Percentiles rank a stretch among this genome's conserved stretches.
phyloP scores from a whole-genome alignment of 2,113 vertebrate species.

The Protomyctophum bolini region DNA sequence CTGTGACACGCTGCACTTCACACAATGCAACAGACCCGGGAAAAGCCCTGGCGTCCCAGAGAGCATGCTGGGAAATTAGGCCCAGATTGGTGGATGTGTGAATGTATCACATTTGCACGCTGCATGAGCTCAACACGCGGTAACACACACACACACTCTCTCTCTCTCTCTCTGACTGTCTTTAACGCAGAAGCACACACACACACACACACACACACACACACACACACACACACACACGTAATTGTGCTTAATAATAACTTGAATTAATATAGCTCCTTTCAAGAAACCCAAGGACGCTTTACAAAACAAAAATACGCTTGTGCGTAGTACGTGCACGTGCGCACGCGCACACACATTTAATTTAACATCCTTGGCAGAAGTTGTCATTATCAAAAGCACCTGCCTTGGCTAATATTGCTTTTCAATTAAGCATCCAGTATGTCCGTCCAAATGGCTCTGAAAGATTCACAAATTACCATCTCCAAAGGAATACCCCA shows the following conservation, averaged over 20 bases:
- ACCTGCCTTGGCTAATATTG: conserved; percentile 34
- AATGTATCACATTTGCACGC: conserved; percentile 43
- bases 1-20: no score
- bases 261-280: no score
- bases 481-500: conserved; percentile 49
- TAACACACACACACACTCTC: not conserved
- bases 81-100: conserved; percentile 32
- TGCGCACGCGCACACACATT: no score
- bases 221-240: no score
- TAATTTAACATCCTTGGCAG: not conserved
- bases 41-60: not conserved
- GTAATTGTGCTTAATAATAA: no score
- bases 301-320: no score
- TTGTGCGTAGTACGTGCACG: no score
- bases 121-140: conserved; percentile 12
- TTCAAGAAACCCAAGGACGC: no score
- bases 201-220: no score
- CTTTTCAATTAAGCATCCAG: conserved; percentile 23
- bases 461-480: conserved; percentile 49
- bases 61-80: not conserved
- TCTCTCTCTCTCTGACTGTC: not conserved
- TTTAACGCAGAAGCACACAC: not conserved
- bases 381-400: conserved; percentile 1
- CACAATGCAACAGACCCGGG: no score
- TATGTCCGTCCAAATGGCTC: conserved; percentile 5